Evolutionary conservation across 2,888 invertebrate species (phyloP), one percentile per base, ranked within the genome.

Genomic region (Heterodera filipjevi): DNA sequence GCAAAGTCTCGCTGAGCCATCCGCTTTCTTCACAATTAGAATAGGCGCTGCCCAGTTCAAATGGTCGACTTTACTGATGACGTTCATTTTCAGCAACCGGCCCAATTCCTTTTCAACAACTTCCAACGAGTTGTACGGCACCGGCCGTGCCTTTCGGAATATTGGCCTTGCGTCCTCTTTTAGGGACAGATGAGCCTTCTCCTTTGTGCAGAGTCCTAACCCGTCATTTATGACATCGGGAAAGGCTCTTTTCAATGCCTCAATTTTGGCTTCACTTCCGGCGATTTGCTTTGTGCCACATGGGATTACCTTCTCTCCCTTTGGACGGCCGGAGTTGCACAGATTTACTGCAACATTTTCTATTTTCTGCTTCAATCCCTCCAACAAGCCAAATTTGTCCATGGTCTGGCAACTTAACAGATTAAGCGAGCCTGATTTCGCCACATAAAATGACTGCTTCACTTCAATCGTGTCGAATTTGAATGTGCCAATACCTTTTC

Each of bases 11-110:
- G 83, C 68, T 19, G 78, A 35, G 12, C 85, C 86, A 32, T 83
- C 81, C 14, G 81, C 68, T 77, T 86, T 86, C 27, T 53, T 46
- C 10, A 84, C 83, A 49, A 79, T 77, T 6, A 85, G 80, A 33
- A 84, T 81, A 1, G 86, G 85, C 0, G 85, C 81, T n/a, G 83
- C 84, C 83, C 84, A 85, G 0, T 80, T 77, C 0, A 82, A 76
- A 66, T 82, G 78, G 14, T 83, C 81, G 30, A 83, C 76, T n/a
- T 79, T 80, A 3, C 44, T 6, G 19, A 84, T 75, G 12, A 82
- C 82, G 14, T 73, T 81, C 14, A 33, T 39, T 8, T 59, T 64
- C 14, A 73, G 74, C 35, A 85, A 77, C 49, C 83, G 80, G 2
- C 80, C 73, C 16, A 85, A n/a, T 71, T 82, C 83, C 16, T 27